Evolutionary conservation across 2,113 vertebrate species (phyloP).

Genomic region (Drymodes brunneopygia): DNA sequence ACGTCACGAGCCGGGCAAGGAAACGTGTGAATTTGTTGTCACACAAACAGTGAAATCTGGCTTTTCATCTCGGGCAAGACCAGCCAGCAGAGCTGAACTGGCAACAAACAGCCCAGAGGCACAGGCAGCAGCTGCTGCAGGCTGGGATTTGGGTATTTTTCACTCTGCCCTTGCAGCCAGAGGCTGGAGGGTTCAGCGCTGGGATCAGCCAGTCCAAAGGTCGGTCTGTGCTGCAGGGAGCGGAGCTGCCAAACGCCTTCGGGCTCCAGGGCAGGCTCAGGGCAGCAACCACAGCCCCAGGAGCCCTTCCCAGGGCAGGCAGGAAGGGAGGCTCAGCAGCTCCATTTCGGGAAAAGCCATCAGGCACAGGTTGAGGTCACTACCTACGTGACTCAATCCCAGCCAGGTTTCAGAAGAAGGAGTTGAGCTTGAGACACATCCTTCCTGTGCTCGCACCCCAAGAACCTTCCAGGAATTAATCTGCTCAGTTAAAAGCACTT

Average conservation of each 20-base stretch:
- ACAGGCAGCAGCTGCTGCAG: not conserved
- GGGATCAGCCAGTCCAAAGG: not conserved
- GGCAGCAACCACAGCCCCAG: not conserved
- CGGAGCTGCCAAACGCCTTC: not conserved
- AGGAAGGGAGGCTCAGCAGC: not conserved
- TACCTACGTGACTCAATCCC: not conserved
- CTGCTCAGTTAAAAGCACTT: not conserved
- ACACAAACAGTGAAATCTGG: not conserved
- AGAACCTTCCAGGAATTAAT: not conserved
- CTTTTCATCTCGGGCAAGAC: not conserved
- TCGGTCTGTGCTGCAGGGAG: not conserved
- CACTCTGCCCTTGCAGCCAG: not conserved
- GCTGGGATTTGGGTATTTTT: not conserved
- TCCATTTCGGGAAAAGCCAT: not conserved
- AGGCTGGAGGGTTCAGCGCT: not conserved
- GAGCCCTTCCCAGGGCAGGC: not conserved
- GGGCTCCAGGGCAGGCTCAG: not conserved
- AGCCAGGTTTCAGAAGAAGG: not conserved
- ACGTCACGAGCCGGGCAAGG: not conserved
- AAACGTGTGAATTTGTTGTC: accelerated
- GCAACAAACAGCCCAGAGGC: not conserved
- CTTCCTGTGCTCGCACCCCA: not conserved
- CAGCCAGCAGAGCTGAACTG: not conserved
- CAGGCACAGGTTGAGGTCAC: not conserved
- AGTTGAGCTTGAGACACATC: not conserved